phyloP scores from a whole-genome alignment of 2,888 invertebrate genomes.

The Gisinianus flammeolus region DNA sequence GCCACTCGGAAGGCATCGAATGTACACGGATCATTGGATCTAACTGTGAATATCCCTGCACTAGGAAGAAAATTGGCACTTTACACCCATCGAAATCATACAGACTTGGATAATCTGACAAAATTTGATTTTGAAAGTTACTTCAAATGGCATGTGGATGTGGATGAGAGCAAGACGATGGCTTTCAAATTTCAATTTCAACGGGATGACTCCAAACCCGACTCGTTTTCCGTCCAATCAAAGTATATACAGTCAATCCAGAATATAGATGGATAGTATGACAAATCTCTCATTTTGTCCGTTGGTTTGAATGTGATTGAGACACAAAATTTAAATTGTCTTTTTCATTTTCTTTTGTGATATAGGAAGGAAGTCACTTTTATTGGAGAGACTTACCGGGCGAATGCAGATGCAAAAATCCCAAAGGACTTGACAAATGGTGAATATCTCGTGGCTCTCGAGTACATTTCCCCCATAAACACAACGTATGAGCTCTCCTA shows the following conservation, averaged over 20 bases:
- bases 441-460: conserved; percentile 44
- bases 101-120: conserved; percentile 19
- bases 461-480: conserved; percentile 43
- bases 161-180: conserved; percentile 42
- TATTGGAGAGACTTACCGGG: conserved; percentile 63
- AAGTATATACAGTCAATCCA: not conserved
- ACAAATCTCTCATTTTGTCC: not conserved
- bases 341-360: not conserved
- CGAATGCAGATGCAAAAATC: conserved; percentile 64
- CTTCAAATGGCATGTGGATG: conserved; percentile 55
- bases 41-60: not conserved
- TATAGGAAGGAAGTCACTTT: conserved; percentile 66
- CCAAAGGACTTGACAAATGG: conserved; percentile 64
- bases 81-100: conserved; percentile 17
- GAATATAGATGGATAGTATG: not conserved
- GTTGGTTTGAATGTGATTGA: too few relatives aligned
- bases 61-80: conserved; percentile 12
- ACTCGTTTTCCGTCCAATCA: not conserved
- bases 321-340: not conserved
- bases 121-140: conserved; percentile 46
- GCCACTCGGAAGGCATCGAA: conserved; percentile 9
- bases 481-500: conserved; percentile 1
- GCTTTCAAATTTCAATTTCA: conserved; percentile 15
- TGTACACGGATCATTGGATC: conserved; percentile 9
- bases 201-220: not conserved